These are phyloP conservation scores for Luidia sarsii DNA, from an alignment of 53 echinoderm and acorn worm species.

Conservation along the genomic window DNA sequence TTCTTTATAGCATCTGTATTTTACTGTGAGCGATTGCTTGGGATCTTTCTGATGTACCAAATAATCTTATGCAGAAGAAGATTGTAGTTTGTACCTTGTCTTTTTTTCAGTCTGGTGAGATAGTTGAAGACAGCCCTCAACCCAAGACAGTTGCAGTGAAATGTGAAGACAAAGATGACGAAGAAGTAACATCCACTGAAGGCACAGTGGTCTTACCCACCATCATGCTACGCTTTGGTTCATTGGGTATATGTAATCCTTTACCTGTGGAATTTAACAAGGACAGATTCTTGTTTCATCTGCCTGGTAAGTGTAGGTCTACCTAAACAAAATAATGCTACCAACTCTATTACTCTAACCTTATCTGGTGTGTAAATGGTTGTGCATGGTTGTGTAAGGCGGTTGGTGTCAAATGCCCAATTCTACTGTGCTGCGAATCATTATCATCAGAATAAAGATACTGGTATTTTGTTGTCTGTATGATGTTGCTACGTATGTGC, in stretches of 20 bases:
- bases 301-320: conserved; percentile 9
- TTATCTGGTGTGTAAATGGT: too few relatives aligned
- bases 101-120: not conserved
- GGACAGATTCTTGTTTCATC: conserved; percentile 3
- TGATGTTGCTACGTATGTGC: too few relatives aligned
- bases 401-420: too few relatives aligned
- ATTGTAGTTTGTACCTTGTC: not conserved
- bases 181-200: too few relatives aligned
- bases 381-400: too few relatives aligned
- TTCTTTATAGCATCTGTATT: too few relatives aligned
- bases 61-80: too few relatives aligned
- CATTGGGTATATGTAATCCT: conserved; percentile 2
- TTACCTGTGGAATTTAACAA: conserved; percentile 2
- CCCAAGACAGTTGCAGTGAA: not conserved
- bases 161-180: not conserved
- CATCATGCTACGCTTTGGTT: conserved; percentile 21
- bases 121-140: not conserved
- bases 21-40: too few relatives aligned
- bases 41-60: too few relatives aligned
- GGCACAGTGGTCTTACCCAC: conserved; percentile 2
- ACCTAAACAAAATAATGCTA: not conserved
- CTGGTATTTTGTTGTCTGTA: too few relatives aligned
- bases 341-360: not conserved
- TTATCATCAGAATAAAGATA: too few relatives aligned
- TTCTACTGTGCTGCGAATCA: too few relatives aligned